These are phyloP conservation scores for Rhabdomys dilectus DNA, from an alignment of 2,113 vertebrate genomes.

Conservation along the genomic window DNA sequence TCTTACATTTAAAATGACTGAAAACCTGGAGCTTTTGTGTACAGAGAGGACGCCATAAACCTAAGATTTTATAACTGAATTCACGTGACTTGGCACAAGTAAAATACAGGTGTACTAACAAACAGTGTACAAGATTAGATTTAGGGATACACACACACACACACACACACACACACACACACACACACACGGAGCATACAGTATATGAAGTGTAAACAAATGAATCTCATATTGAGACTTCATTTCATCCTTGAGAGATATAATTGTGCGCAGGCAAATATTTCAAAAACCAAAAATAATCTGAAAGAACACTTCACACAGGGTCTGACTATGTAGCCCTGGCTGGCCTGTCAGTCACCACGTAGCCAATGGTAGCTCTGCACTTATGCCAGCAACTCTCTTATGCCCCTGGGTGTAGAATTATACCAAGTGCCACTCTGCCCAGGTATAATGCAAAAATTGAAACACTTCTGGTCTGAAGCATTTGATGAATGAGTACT, in stretches of 20 bases:
- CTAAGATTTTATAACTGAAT: slow-evolving; percentile 1
- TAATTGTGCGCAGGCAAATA: background rate
- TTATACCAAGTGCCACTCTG: background rate
- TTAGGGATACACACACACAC: background rate
- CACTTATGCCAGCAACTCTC: background rate
- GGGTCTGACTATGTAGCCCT: background rate
- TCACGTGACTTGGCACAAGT: background rate
- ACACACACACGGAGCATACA: no score
- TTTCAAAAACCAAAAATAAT: background rate
- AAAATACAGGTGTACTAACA: background rate
- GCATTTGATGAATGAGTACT: background rate
- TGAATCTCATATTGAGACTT: background rate
- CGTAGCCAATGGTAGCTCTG: background rate
- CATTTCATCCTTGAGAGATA: background rate
- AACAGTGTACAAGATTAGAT: background rate
- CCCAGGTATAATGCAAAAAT: background rate
- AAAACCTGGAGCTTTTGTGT: background rate
- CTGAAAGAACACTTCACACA: background rate
- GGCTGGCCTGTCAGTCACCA: background rate
- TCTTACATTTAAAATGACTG: background rate
- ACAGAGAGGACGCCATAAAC: background rate
- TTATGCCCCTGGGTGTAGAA: background rate
- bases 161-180: no score
- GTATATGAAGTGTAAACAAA: background rate
- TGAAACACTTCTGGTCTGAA: background rate